Conservation (phyloP, 2,113 vertebrate species). For the Amazona vittata region DNA sequence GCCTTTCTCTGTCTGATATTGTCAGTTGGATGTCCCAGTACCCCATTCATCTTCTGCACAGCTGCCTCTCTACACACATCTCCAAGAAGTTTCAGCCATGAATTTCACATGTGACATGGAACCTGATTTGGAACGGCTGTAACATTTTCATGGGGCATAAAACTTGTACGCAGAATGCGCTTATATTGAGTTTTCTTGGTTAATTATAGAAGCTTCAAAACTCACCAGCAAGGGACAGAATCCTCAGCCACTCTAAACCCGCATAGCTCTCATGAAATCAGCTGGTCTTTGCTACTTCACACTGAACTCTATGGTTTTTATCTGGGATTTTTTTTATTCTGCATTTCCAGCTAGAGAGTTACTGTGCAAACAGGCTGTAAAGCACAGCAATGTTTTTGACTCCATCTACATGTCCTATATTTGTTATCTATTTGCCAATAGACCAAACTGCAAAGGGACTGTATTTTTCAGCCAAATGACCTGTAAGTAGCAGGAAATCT, state of each 20-base stretch:
- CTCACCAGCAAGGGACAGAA: neutral
- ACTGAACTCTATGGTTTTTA: neutral
- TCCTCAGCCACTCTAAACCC: neutral
- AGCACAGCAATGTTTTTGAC: slow-evolving; percentile 50
- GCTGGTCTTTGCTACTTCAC: neutral
- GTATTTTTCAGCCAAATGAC: slow-evolving; percentile 68
- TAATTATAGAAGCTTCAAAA: neutral
- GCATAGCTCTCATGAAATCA: neutral
- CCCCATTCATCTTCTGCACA: neutral
- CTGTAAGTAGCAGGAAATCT: slow-evolving; percentile 64
- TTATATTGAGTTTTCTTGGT: neutral
- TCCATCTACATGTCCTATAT: slow-evolving; percentile 64
- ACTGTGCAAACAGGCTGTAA: slow-evolving; percentile 43
- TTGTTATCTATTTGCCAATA: slow-evolving; percentile 74
- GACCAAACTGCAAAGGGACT: slow-evolving; percentile 48
- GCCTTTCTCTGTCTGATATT: neutral
- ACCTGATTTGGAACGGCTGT: neutral
- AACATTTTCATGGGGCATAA: neutral
- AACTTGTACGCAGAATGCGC: neutral
- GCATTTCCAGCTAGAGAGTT: slow-evolving; percentile 22
- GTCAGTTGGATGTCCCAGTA: neutral
- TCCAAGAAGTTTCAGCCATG: neutral
- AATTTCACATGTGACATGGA: neutral
- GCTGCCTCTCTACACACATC: neutral
- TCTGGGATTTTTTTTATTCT: neutral